A percentile compares a stretch with the other conserved stretches of the same genome.
phyloP scores from a whole-genome alignment of 2,888 invertebrate species.

The Ectobius pallidus region DNA sequence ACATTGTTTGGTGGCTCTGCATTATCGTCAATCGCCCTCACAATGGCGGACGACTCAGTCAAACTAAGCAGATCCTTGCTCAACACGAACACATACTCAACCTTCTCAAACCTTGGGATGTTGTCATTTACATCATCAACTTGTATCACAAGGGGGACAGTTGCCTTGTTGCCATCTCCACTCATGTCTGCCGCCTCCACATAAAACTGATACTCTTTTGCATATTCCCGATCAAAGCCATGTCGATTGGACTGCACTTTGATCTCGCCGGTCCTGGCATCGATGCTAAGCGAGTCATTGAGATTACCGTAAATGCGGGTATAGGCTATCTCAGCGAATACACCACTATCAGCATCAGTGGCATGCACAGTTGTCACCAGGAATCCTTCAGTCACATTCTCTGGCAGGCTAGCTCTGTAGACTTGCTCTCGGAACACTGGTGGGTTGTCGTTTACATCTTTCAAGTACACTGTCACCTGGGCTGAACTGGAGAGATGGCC shows the following conservation, averaged over 20 bases:
- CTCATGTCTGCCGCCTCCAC: constrained; percentile 90
- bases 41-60: constrained; percentile 71
- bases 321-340: constrained; percentile 78
- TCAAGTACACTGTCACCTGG: constrained; percentile 68
- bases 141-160: constrained; percentile 73
- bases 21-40: constrained; percentile 84
- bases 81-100: constrained; percentile 80
- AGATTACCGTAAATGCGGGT: constrained; percentile 77
- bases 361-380: no score
- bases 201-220: constrained; percentile 73
- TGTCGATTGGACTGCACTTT: constrained; percentile 77
- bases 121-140: constrained; percentile 85
- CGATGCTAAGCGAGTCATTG: constrained; percentile 78
- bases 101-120: constrained; percentile 80
- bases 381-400: constrained; percentile 75
- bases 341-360: constrained; percentile 77
- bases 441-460: constrained; percentile 87
- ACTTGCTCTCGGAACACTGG: constrained; percentile 76
- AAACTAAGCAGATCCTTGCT: constrained; percentile 75
- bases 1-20: constrained; percentile 84
- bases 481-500: constrained; percentile 73
- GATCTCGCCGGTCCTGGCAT: constrained; percentile 79
- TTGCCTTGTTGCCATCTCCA: constrained; percentile 73
- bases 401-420: constrained; percentile 78
- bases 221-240: constrained; percentile 82